Evolutionary conservation across 2,888 invertebrate species (phyloP).

Genomic region (Marasmarcha lunaedactyla): DNA sequence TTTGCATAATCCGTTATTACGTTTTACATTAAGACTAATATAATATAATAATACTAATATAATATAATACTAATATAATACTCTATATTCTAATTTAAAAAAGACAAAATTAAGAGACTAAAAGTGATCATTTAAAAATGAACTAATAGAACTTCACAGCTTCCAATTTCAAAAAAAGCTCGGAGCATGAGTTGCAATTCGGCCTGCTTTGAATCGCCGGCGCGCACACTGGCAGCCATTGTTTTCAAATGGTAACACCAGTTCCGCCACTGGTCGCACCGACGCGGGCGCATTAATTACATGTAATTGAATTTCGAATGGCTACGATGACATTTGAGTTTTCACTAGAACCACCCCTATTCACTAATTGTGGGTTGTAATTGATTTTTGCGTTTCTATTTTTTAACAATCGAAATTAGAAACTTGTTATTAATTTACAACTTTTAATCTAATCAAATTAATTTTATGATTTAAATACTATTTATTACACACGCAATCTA

Average conservation of each 20-base stretch:
- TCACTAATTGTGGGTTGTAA: constrained; percentile 38
- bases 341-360: constrained; percentile 51
- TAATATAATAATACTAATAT: too few relatives aligned
- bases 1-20: too few relatives aligned
- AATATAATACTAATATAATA: too few relatives aligned
- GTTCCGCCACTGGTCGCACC: constrained; percentile 45
- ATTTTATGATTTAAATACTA: too few relatives aligned
- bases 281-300: constrained; percentile 70
- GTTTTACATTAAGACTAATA: too few relatives aligned
- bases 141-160: constrained; percentile 19
- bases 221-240: constrained; percentile 31
- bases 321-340: constrained; percentile 74
- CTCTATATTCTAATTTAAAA: too few relatives aligned
- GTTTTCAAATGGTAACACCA: constrained; percentile 58
- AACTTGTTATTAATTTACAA: too few relatives aligned
- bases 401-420: too few relatives aligned
- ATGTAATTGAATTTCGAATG: constrained; percentile 76
- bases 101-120: constrained; percentile 23
- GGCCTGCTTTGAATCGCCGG: constrained; percentile 45
- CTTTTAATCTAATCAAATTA: too few relatives aligned
- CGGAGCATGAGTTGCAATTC: constrained; percentile 40
- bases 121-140: constrained; percentile 25
- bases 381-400: not conserved
- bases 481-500: too few relatives aligned
- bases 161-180: constrained; percentile 5